Conservation (phyloP, 1,140 invertebrate species). For the Thaumetopoea pityocampa region DNA sequence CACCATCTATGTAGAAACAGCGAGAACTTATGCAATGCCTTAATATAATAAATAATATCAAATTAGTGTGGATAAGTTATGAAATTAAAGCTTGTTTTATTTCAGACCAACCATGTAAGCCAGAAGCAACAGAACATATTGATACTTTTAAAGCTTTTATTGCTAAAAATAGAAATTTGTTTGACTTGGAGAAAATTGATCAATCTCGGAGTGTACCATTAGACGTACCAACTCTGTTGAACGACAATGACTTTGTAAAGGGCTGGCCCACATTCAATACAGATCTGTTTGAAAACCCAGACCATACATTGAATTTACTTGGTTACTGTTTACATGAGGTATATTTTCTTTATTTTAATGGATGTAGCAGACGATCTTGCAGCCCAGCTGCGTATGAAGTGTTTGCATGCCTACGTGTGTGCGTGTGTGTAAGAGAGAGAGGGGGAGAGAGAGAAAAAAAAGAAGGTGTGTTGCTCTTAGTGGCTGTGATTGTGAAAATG, state of each 20-base stretch:
- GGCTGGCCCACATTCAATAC: slow-evolving; percentile 79
- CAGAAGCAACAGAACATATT: slow-evolving; percentile 71
- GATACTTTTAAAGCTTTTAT: slow-evolving; percentile 77
- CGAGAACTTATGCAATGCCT: too few species aligned
- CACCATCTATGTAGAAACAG: too few species aligned
- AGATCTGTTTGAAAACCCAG: slow-evolving; percentile 81
- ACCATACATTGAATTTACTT: slow-evolving; percentile 79
- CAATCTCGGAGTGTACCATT: slow-evolving; percentile 79
- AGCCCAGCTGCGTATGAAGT: too few species aligned
- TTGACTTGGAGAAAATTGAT: slow-evolving; percentile 79
- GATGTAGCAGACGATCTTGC: too few species aligned
- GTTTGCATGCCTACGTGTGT: too few species aligned
- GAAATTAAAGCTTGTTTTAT: slow-evolving; percentile 25
- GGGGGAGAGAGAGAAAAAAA: too few species aligned
- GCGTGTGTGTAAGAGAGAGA: too few species aligned
- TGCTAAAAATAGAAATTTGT: slow-evolving; percentile 68
- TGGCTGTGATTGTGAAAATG: too few species aligned
- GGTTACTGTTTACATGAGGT: slow-evolving; percentile 86
- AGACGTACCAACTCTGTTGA: slow-evolving; percentile 79
- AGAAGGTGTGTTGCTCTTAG: too few species aligned
- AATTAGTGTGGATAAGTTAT: slow-evolving; percentile 7
- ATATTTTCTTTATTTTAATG: slow-evolving; percentile 16
- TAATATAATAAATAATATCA: too few species aligned
- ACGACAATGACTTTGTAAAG: slow-evolving; percentile 77
- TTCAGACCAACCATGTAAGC: slow-evolving; percentile 74